These are phyloP conservation scores for Andrena marginata DNA, from an alignment of 2,888 invertebrate species.

Conservation along the genomic window DNA sequence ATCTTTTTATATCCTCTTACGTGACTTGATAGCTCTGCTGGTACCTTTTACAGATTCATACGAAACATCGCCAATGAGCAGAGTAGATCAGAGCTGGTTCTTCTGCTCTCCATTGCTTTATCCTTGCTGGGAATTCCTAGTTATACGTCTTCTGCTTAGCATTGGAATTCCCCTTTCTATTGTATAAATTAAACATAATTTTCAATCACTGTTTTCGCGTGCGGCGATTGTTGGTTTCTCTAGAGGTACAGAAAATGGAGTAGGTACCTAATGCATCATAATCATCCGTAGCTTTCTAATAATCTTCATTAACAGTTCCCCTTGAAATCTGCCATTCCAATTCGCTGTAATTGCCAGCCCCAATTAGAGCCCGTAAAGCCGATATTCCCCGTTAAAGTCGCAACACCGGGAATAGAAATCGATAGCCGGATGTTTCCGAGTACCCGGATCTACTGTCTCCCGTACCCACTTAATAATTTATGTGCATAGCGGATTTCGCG, in stretches of 20 bases:
- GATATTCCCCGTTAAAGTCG: background rate
- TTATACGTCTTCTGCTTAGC: background rate
- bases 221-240: too few relatives aligned
- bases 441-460: conserved; percentile 14
- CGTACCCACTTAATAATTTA: conserved; percentile 24
- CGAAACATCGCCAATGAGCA: too few relatives aligned
- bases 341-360: too few relatives aligned
- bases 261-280: too few relatives aligned
- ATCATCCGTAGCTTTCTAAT: too few relatives aligned
- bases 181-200: background rate
- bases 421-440: conserved; percentile 43
- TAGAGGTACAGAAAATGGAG: too few relatives aligned
- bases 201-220: background rate
- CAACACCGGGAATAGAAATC: conserved; percentile 3
- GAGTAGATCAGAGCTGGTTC: background rate
- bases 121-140: background rate
- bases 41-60: too few relatives aligned
- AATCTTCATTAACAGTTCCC: too few relatives aligned
- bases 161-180: background rate
- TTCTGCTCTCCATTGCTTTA: background rate
- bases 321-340: too few relatives aligned
- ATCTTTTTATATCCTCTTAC: too few relatives aligned
- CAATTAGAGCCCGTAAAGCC: too few relatives aligned
- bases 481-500: conserved; percentile 1
- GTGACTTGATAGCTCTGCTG: too few relatives aligned